Conservation (phyloP, 1,140 invertebrate species). For the Zaprionus tsacasi region DNA sequence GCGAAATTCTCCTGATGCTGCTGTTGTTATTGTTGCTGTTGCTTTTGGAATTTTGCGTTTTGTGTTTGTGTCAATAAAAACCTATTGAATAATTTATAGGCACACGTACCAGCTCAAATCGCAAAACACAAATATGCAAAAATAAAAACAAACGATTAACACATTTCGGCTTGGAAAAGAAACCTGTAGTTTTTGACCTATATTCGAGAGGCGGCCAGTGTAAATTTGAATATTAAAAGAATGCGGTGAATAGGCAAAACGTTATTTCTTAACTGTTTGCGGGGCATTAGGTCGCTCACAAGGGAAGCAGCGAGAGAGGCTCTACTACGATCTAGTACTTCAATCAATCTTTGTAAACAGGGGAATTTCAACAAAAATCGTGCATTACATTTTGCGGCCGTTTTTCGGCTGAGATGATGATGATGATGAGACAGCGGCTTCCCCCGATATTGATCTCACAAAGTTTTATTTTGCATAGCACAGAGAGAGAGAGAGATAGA, state of each 20-base stretch:
- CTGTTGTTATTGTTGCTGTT: neutral
- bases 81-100: constrained; percentile 50
- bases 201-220: constrained; percentile 57
- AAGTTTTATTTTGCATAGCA: constrained; percentile 53
- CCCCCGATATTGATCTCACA: constrained; percentile 63
- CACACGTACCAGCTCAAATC: constrained; percentile 4
- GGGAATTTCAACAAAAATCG: constrained; percentile 70
- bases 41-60: constrained; percentile 4
- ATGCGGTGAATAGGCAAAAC: constrained; percentile 51
- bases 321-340: constrained; percentile 18
- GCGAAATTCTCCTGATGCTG: neutral
- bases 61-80: constrained; percentile 24
- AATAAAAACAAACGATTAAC: constrained; percentile 67
- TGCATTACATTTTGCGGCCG: constrained; percentile 61
- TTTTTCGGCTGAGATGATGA: constrained; percentile 17
- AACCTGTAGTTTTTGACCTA: constrained; percentile 81
- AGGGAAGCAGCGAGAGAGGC: neutral
- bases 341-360: constrained; percentile 44
- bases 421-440: constrained; percentile 41
- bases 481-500: constrained; percentile 3
- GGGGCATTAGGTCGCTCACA: neutral
- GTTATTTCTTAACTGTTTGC: constrained; percentile 71
- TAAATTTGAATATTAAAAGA: constrained; percentile 76
- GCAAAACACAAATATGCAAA: constrained; percentile 29
- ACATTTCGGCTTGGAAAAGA: constrained; percentile 50